Evolutionary conservation across 2,888 invertebrate species (phyloP).

Genomic region (Hypercompe scribonia): DNA sequence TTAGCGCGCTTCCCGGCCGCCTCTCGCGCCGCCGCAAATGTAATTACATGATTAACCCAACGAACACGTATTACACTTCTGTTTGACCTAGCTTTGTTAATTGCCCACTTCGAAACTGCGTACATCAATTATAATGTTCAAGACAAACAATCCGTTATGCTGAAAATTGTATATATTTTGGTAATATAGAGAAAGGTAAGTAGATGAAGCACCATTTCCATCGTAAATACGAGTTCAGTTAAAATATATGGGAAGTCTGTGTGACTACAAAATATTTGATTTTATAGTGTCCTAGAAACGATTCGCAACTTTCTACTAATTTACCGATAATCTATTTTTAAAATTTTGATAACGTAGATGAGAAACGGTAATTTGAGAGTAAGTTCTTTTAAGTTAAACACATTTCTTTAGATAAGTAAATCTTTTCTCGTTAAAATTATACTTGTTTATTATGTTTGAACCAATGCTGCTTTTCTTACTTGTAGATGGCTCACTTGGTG

Average conservation of each 20-base stretch:
- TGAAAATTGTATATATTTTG: neutral
- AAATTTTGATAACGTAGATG: too few species aligned
- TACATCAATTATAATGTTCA: conserved; percentile 61
- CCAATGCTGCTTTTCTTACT: too few species aligned
- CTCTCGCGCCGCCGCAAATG: conserved; percentile 62
- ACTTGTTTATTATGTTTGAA: too few species aligned
- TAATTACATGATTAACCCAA: conserved; percentile 81
- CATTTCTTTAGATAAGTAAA: too few species aligned
- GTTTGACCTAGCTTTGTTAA: conserved; percentile 76
- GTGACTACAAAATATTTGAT: too few species aligned
- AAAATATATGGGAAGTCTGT: too few species aligned
- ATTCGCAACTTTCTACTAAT: neutral
- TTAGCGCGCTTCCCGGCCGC: conserved; percentile 64
- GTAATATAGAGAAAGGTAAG: neutral
- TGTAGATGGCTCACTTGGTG: too few species aligned
- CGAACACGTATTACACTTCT: conserved; percentile 71
- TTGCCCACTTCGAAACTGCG: conserved; percentile 70
- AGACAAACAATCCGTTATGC: conserved; percentile 44
- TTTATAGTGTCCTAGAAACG: neutral
- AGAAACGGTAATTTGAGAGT: too few species aligned
- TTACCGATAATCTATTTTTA: too few species aligned
- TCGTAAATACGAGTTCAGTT: neutral
- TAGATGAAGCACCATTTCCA: neutral
- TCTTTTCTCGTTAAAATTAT: too few species aligned
- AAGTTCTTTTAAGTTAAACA: too few species aligned